These are phyloP conservation scores for Silurus meridionalis DNA, from an alignment of 2,113 vertebrate genomes.

Conservation along the genomic window DNA sequence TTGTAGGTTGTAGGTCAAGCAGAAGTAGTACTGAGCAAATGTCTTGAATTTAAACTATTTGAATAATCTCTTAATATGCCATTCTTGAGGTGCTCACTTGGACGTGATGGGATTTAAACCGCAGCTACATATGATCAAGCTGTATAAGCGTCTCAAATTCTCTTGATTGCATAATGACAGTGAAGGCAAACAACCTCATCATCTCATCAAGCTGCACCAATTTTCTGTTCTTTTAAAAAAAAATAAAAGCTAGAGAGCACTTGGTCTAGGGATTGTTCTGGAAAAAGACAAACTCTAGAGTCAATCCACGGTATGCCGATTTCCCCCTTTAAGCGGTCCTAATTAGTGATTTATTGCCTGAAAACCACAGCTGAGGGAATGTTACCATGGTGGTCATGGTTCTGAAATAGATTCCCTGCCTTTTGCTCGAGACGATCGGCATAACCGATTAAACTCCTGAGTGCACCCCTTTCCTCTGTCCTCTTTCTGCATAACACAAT, in stretches of 20 bases:
- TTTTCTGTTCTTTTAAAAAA: neutral
- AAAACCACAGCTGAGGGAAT: too few species aligned
- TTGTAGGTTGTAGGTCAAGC: neutral
- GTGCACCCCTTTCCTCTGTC: neutral
- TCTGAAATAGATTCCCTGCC: conserved; percentile 33
- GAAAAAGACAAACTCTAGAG: neutral
- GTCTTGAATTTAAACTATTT: neutral
- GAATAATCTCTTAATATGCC: too few species aligned
- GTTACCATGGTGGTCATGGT: neutral
- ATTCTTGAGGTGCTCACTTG: neutral
- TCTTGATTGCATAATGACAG: neutral
- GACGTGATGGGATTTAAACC: neutral
- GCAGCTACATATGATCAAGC: neutral
- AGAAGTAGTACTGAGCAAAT: neutral
- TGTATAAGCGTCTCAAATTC: neutral
- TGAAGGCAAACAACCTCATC: neutral
- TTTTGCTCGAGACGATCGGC: conserved; percentile 4
- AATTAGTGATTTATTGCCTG: neutral
- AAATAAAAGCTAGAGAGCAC: neutral
- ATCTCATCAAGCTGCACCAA: neutral
- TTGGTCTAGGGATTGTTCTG: neutral
- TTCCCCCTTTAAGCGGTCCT: neutral
- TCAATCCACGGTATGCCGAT: too few species aligned
- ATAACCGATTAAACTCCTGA: conserved; percentile 15
- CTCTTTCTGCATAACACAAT: conserved; percentile 18